Evolutionary conservation across 2,888 invertebrate species (phyloP), one percentile per base, ranked within the genome.

Genomic region (Sesia apiformis): DNA sequence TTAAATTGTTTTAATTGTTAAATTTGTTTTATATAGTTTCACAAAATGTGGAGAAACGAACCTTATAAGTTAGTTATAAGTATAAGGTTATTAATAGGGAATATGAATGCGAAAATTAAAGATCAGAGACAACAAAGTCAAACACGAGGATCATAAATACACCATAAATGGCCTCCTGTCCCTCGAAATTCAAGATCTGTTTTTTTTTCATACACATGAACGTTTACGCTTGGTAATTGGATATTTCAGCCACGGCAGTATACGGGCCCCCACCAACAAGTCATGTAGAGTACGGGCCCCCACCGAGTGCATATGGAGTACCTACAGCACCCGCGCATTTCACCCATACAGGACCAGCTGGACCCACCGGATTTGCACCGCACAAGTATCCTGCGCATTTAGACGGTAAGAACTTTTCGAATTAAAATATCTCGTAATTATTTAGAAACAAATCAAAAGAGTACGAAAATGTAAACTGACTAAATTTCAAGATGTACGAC

Each of bases 321-420:
- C 86, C 83, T 7, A 83, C 83, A n/a, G 87, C 83, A 49, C 80
- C 87, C 0, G 87, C 86, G 40, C 84, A 84, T 59, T 88, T 73
- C 69, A 57, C 69, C 3, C 78, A 75, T 72, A 72, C 78, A 0
- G 81, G 68, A 3, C 82, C 80, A 23, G 74, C 79, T 0, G 71
- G 72, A 3, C 85, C 90, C n/a, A 77, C 82, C 0, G 87, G 86
- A 23, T 89, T 71, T 65, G 80, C 83, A 0, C 69, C 81, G 0
- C 87, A 88, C 64, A 89, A 89, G 63, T 89, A 81, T 59, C 86
- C 87, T 0, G 65, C 85, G 3, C 81, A 83, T 51, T 69, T 89
- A 60, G 88, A 89, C 74, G 88, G 88, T 89, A 70, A 81, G 79
- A 42, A 51, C 7, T 23, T 23, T 23, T 23, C 2, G 23, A 42